Conservation (phyloP, 1,140 invertebrate genomes). For the Nomia melanderi region DNA sequence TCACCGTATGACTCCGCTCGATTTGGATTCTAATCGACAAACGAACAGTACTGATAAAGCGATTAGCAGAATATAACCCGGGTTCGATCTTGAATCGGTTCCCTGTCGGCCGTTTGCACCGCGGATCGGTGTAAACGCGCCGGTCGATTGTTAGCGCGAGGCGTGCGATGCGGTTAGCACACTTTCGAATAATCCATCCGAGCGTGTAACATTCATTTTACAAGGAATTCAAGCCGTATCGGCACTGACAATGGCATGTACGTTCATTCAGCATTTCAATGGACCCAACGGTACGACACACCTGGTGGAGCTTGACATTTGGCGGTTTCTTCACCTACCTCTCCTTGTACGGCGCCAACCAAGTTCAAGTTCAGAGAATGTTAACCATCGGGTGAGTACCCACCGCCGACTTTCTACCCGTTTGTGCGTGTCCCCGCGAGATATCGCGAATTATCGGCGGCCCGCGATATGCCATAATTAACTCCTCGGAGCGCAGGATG, state of each 20-base stretch:
- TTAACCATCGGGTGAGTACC: conserved; percentile 70
- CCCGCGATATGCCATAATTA: background rate
- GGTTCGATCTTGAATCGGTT: background rate
- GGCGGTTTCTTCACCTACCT: conserved; percentile 91
- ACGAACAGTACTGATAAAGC: too few species aligned
- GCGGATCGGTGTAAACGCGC: background rate
- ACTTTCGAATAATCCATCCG: conserved; percentile 21
- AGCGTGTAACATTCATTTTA: conserved; percentile 29
- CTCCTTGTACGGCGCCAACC: conserved; percentile 91
- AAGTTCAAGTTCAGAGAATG: conserved; percentile 81
- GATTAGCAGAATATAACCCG: background rate
- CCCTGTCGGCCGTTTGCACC: background rate
- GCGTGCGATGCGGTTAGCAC: conserved; percentile 20
- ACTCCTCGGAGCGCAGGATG: too few species aligned
- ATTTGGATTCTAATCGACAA: too few species aligned
- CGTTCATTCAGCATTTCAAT: conserved; percentile 80
- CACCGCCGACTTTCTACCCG: conserved; percentile 33
- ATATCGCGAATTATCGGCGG: background rate
- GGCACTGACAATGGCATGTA: conserved; percentile 40
- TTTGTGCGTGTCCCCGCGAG: background rate
- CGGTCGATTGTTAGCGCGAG: background rate
- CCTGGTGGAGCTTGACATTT: conserved; percentile 88
- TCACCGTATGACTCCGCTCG: too few species aligned
- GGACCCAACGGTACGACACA: conserved; percentile 89
- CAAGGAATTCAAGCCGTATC: conserved; percentile 21